A percentile compares a stretch with the other conserved stretches of the same genome.
Conservation (phyloP, 2,113 vertebrate genomes). For the Salvelinus sp. region DNA sequence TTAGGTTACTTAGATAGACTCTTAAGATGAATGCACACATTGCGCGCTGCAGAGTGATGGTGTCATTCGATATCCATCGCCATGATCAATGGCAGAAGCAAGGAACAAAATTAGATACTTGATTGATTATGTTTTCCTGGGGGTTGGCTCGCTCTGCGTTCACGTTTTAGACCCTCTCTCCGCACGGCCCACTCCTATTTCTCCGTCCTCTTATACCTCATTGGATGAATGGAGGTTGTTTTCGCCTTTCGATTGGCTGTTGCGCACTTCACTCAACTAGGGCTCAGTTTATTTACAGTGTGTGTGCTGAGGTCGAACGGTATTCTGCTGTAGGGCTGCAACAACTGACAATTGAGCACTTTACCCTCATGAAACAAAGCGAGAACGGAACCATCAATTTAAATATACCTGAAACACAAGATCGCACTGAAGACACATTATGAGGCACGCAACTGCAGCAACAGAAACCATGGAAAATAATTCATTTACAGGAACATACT, state of each 20-base stretch:
- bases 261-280: conserved; percentile 36
- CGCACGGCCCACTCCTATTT: conserved; percentile 31
- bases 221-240: conserved; percentile 60
- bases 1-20: too few species aligned
- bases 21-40: too few species aligned
- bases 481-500: conserved; percentile 62
- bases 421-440: conserved; percentile 55
- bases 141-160: conserved; percentile 39
- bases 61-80: not conserved
- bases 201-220: conserved; percentile 4
- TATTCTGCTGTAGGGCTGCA: conserved; percentile 64
- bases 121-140: conserved; percentile 58
- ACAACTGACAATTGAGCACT: conserved; percentile 66
- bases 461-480: conserved; percentile 66
- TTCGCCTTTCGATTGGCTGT: conserved; percentile 57
- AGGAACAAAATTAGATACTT: conserved; percentile 62
- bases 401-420: conserved; percentile 3
- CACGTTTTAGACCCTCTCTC: conserved; percentile 52
- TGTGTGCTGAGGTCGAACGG: conserved; percentile 45
- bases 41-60: too few species aligned
- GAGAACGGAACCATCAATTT: conserved; percentile 40
- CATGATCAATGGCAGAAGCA: conserved; percentile 42
- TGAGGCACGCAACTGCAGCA: conserved; percentile 74
- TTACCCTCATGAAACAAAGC: conserved; percentile 69
- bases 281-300: conserved; percentile 71